Evolutionary conservation across 2,797 vertebrate species (phyloP).

Genomic region (Ctenosaura bakeri): DNA sequence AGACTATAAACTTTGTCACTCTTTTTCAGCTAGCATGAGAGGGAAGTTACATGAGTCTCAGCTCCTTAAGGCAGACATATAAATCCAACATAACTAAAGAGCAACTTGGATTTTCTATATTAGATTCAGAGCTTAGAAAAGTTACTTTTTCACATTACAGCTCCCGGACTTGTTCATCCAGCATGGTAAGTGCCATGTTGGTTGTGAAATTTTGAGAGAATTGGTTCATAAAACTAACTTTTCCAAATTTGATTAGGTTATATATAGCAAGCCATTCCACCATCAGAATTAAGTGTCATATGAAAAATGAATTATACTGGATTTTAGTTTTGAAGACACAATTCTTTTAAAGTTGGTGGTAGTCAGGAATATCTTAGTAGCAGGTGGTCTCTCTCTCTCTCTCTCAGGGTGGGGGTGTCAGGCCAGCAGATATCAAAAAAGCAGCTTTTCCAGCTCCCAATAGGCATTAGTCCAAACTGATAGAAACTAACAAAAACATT

Average conservation of each 20-base stretch:
- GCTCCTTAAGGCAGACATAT: conserved; percentile 22
- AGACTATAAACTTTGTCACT: neutral
- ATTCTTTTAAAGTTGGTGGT: neutral
- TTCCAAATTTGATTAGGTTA: neutral
- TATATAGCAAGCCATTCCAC: neutral
- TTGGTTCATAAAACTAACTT: too few species aligned
- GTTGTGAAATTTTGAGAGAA: too few species aligned
- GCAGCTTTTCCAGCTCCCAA: too few species aligned
- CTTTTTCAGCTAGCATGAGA: neutral
- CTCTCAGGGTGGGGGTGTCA: neutral
- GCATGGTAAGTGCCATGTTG: too few species aligned
- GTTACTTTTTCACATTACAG: too few species aligned
- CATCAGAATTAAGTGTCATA: neutral
- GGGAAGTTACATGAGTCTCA: neutral
- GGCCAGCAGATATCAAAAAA: neutral
- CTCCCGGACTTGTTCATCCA: too few species aligned
- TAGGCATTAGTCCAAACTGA: neutral
- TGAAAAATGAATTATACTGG: neutral
- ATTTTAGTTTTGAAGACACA: neutral
- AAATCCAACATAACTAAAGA: conserved; percentile 1
- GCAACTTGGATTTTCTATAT: neutral
- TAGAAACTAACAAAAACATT: neutral
- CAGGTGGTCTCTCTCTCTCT: neutral
- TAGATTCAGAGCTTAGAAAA: neutral
- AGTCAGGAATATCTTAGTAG: neutral